Conservation (phyloP, 2,797 vertebrate genomes). For the Clarias pachynema region DNA sequence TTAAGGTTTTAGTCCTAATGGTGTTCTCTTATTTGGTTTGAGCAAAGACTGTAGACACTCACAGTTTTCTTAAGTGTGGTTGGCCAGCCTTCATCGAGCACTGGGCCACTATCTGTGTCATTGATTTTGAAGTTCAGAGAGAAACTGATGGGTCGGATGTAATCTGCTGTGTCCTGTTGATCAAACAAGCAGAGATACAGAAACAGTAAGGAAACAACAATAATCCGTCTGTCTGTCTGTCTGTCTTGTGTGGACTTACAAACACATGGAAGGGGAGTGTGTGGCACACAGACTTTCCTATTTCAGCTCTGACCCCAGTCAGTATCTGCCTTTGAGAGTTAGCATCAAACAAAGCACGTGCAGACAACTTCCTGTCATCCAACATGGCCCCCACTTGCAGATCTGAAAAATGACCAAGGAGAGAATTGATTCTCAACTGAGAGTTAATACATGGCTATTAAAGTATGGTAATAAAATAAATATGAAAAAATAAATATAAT, state of each 20-base stretch:
- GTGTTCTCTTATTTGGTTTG: background rate
- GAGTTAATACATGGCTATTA: background rate
- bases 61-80: constrained; percentile 83
- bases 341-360: constrained; percentile 85
- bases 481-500: background rate
- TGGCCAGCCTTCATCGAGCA: constrained; percentile 85
- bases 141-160: constrained; percentile 89
- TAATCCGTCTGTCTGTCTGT: constrained; percentile 3
- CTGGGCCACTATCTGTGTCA: constrained; percentile 75
- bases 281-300: constrained; percentile 78
- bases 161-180: constrained; percentile 90
- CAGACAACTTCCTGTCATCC: constrained; percentile 84
- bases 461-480: background rate
- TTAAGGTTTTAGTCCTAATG: background rate
- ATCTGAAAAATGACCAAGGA: constrained; percentile 65
- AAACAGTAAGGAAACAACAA: background rate
- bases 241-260: constrained; percentile 73
- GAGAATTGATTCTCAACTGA: background rate
- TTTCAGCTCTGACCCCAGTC: constrained; percentile 67
- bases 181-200: constrained; percentile 32
- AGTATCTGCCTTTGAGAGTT: constrained; percentile 80
- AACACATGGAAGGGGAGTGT: constrained; percentile 86
- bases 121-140: constrained; percentile 83
- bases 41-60: constrained; percentile 55
- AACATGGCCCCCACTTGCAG: constrained; percentile 79